A percentile compares a stretch with the other conserved stretches of the same genome.
Conservation (phyloP, 2,888 invertebrate genomes). For the Napeogenes inachia region DNA sequence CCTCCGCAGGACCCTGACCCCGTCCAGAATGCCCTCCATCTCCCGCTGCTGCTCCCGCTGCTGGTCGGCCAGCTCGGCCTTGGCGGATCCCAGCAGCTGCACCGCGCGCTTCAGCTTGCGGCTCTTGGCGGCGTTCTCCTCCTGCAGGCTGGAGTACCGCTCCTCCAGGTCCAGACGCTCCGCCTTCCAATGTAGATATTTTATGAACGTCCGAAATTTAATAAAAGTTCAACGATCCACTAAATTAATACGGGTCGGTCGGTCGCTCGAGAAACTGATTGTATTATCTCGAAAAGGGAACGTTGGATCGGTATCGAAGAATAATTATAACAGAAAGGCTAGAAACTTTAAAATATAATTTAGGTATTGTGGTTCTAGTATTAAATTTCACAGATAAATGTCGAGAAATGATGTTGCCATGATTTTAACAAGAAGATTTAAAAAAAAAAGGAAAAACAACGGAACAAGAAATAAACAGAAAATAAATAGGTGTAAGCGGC, state of each 20-base stretch:
- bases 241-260: no score
- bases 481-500: neutral
- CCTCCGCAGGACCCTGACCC: conserved; percentile 90
- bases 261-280: no score
- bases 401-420: no score
- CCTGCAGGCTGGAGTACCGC: conserved; percentile 95
- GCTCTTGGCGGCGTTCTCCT: conserved; percentile 94
- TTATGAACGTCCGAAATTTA: neutral
- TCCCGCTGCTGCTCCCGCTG: conserved; percentile 97
- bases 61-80: conserved; percentile 89
- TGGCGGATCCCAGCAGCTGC: conserved; percentile 89
- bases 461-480: neutral
- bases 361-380: no score
- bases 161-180: conserved; percentile 96
- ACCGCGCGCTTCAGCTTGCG: conserved; percentile 94
- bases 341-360: no score
- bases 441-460: neutral
- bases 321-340: no score
- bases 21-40: conserved; percentile 96
- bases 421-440: no score
- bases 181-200: conserved; percentile 64
- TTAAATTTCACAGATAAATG: no score
- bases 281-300: no score
- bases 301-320: no score
- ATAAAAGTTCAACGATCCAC: neutral